These are phyloP conservation scores for Chironomus riparius DNA, from an alignment of 2,888 invertebrate genomes.

Conservation along the genomic window DNA sequence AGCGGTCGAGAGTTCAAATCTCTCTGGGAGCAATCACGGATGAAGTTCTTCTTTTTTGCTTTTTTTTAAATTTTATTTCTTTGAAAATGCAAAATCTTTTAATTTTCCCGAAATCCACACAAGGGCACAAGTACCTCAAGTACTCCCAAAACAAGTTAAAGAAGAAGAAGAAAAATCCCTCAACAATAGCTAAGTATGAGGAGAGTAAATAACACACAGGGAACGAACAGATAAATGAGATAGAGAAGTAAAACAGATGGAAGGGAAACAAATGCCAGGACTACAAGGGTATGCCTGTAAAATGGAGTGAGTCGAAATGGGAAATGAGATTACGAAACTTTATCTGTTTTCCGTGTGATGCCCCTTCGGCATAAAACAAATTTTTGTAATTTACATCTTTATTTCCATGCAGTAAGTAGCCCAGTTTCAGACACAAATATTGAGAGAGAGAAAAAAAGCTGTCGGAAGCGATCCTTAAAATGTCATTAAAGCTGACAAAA, in stretches of 20 bases:
- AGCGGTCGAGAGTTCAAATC: no score
- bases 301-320: background rate
- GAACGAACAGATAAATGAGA: background rate
- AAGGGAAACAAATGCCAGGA: no score
- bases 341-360: constrained; percentile 11
- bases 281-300: background rate
- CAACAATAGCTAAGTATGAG: no score
- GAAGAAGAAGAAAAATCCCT: no score
- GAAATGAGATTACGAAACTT: constrained; percentile 27
- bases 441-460: background rate
- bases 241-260: background rate
- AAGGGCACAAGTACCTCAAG: no score
- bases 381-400: constrained; percentile 25
- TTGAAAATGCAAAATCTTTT: no score
- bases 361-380: constrained; percentile 23
- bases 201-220: background rate
- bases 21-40: no score
- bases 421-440: background rate
- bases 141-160: no score
- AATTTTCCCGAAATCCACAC: no score
- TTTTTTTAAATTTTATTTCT: no score
- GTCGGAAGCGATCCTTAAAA: constrained; percentile 17
- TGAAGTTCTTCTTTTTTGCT: no score
- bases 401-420: constrained; percentile 10
- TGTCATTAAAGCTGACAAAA: constrained; percentile 26